phyloP scores from a whole-genome alignment of 2,113 vertebrate genomes.

The Penelope pileata region DNA sequence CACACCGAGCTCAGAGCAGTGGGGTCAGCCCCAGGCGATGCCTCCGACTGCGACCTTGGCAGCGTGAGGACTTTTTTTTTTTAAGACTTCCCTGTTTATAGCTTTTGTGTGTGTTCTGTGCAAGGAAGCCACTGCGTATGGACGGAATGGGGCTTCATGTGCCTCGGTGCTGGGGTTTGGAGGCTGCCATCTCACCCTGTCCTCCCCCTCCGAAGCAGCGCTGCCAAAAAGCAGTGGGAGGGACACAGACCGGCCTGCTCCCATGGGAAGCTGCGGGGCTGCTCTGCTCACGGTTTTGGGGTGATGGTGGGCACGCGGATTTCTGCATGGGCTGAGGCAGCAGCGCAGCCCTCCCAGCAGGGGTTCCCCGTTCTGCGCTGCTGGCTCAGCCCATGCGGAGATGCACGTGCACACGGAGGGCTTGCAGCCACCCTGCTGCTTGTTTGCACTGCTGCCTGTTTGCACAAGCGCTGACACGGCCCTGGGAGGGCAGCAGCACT shows the following conservation, averaged over 20 bases:
- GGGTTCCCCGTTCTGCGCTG: not conserved
- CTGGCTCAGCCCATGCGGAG: not conserved
- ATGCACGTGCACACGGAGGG: not conserved
- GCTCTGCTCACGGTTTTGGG: fast-evolving
- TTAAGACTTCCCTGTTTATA: conserved; percentile 34
- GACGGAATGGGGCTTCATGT: not conserved
- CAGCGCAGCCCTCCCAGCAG: not conserved
- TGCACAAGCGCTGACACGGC: not conserved
- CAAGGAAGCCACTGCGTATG: conserved; percentile 33
- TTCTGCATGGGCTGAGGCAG: not conserved
- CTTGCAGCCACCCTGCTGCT: fast-evolving
- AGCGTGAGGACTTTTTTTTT: not conserved
- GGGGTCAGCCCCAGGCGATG: not conserved
- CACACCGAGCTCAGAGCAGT: not conserved
- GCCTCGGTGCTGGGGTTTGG: no score
- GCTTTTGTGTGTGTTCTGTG: conserved; percentile 38
- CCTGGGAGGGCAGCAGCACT: not conserved
- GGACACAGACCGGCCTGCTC: not conserved
- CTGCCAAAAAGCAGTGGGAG: not conserved
- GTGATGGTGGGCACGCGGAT: not conserved
- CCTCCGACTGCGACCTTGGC: fast-evolving
- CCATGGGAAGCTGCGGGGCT: fast-evolving
- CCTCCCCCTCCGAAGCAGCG: not conserved
- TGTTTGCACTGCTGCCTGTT: no score
- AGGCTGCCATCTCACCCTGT: no score